Conservation (phyloP, 2,797 vertebrate species). For the Melopsittacus undulatus region DNA sequence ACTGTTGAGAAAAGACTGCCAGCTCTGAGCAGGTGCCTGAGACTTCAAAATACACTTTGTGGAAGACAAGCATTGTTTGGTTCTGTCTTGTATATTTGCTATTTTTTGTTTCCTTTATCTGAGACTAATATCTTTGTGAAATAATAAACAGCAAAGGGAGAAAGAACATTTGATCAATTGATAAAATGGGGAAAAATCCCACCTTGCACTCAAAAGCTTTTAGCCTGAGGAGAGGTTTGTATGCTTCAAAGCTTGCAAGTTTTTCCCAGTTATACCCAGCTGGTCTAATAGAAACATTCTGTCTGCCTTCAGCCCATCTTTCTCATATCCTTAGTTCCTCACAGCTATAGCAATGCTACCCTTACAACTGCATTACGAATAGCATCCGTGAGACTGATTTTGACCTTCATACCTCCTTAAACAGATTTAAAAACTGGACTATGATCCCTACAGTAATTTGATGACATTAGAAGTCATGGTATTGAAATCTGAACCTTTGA, state of each 20-base stretch:
- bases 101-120: slow-evolving; percentile 12
- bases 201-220: background rate
- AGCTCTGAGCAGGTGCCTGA: slow-evolving; percentile 37
- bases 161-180: slow-evolving; percentile 12
- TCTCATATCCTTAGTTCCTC: background rate
- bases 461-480: background rate
- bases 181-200: background rate
- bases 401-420: background rate
- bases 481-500: background rate
- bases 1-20: background rate
- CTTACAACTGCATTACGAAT: background rate
- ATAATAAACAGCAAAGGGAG: slow-evolving; percentile 24
- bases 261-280: background rate
- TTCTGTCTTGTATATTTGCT: background rate
- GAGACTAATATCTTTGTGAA: slow-evolving; percentile 2
- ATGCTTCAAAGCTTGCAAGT: background rate
- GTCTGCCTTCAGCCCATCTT: background rate
- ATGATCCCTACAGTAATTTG: background rate
- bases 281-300: background rate
- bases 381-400: background rate
- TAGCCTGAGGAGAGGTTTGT: slow-evolving; percentile 11
- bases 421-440: background rate
- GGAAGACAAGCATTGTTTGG: background rate
- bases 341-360: background rate
- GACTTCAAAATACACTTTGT: slow-evolving; percentile 20